These are phyloP conservation scores for Papilio demoleus DNA, from an alignment of 2,888 invertebrate species.

Conservation along the genomic window DNA sequence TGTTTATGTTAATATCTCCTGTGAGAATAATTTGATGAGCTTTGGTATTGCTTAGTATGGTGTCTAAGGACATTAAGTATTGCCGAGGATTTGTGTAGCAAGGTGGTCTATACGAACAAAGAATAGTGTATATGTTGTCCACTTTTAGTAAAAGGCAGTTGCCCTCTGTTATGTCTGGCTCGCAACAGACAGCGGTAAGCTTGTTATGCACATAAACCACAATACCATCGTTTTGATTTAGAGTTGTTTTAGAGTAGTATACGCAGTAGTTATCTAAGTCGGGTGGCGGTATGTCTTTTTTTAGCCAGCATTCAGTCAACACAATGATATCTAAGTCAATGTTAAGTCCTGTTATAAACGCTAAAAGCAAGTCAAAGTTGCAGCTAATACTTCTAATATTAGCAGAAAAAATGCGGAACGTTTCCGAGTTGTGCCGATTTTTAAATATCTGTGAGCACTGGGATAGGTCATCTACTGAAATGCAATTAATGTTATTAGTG, in stretches of 20 bases:
- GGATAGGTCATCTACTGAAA: neutral
- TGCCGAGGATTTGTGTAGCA: too few species aligned
- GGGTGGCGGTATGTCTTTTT: too few species aligned
- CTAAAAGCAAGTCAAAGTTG: neutral
- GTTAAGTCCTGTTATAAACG: neutral
- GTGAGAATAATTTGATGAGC: neutral
- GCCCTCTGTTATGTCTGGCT: too few species aligned
- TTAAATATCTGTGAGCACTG: slow-evolving; percentile 1
- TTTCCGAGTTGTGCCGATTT: neutral
- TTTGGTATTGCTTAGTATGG: neutral
- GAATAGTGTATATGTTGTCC: too few species aligned
- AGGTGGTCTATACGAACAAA: too few species aligned
- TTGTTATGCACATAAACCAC: too few species aligned
- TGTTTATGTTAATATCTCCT: neutral
- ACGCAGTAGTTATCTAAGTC: too few species aligned
- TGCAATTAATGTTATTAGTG: neutral
- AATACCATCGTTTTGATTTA: too few species aligned
- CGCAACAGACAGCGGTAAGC: too few species aligned
- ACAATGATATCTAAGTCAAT: neutral
- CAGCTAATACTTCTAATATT: neutral
- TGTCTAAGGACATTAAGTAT: neutral
- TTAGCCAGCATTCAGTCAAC: too few species aligned
- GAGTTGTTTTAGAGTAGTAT: too few species aligned
- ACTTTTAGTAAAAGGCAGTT: too few species aligned
- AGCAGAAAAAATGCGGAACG: neutral